Conservation (phyloP, 2,113 vertebrate species). For the Clinocottus analis region DNA sequence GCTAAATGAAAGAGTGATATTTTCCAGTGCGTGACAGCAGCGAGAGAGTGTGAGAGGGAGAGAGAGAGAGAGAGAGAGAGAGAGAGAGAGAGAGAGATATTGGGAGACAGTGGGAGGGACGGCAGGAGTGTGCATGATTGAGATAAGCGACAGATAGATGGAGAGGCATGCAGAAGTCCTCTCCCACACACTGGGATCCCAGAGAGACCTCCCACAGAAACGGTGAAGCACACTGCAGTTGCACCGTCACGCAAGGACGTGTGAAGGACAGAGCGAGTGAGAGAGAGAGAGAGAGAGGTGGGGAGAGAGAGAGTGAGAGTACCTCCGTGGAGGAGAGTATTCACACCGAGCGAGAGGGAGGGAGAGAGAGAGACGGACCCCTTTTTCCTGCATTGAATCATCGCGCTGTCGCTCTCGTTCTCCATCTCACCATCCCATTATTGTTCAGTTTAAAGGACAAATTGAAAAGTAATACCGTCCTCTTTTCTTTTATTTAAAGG, state of each 20-base stretch:
- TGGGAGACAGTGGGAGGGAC: conserved; percentile 53
- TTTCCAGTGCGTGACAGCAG: conserved; percentile 48
- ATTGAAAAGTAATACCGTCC: conserved; percentile 41
- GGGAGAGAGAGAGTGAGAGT: conserved; percentile 39
- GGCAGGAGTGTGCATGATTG: conserved; percentile 70
- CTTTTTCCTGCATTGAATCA: conserved; percentile 25
- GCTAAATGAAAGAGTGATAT: conserved; percentile 56
- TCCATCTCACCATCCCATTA: conserved; percentile 22
- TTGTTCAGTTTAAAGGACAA: conserved; percentile 34
- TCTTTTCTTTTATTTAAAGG: conserved; percentile 26
- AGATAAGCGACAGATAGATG: conserved; percentile 74
- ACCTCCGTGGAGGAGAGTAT: conserved; percentile 36
- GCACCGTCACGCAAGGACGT: conserved; percentile 74
- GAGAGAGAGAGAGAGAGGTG: neutral
- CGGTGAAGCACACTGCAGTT: conserved; percentile 62
- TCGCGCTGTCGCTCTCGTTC: conserved; percentile 7
- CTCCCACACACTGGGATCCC: conserved; percentile 70
- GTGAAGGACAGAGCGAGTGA: conserved; percentile 67
- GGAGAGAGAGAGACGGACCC: neutral
- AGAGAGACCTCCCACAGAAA: conserved; percentile 68
- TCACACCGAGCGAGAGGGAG: conserved; percentile 28
- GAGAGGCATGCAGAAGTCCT: conserved; percentile 65
- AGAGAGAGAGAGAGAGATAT: conserved; percentile 43
- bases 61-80: conserved; percentile 32
- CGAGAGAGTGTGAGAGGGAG: conserved; percentile 33